Evolutionary conservation across 2,888 invertebrate genomes (phyloP).

Genomic region (Thyatira batis): DNA sequence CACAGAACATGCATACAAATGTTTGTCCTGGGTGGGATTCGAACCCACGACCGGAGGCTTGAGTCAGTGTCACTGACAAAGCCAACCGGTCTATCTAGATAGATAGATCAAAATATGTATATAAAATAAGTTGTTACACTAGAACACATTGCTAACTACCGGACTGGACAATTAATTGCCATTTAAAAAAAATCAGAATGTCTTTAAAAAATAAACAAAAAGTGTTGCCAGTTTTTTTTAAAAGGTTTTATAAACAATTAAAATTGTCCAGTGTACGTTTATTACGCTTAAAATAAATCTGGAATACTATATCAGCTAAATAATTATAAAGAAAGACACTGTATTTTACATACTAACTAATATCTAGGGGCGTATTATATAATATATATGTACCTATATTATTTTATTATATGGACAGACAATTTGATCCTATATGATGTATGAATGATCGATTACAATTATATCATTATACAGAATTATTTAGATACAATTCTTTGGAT

Average conservation of each 20-base stretch:
- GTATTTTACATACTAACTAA: conserved; percentile 37
- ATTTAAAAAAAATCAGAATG: conserved; percentile 6
- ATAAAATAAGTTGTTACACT: no score
- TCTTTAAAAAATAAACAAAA: neutral
- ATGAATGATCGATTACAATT: conserved; percentile 13
- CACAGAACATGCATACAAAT: no score
- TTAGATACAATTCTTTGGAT: conserved; percentile 54
- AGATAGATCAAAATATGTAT: no score
- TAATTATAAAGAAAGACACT: conserved; percentile 36
- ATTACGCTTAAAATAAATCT: conserved; percentile 51
- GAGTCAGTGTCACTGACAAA: no score
- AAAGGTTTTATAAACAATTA: no score
- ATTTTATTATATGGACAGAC: conserved; percentile 12
- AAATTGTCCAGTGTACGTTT: conserved; percentile 39
- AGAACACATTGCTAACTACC: conserved; percentile 12
- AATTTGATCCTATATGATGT: conserved; percentile 5
- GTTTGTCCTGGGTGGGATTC: no score
- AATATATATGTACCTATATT: conserved; percentile 28
- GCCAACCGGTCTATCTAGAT: no score
- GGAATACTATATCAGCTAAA: conserved; percentile 38
- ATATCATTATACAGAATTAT: conserved; percentile 35
- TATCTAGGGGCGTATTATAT: conserved; percentile 32
- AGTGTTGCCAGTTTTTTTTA: neutral
- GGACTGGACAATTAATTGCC: conserved; percentile 44
- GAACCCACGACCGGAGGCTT: no score